Conservation (phyloP, 2,113 vertebrate genomes). For the Cyprinodon brontotheroides region DNA sequence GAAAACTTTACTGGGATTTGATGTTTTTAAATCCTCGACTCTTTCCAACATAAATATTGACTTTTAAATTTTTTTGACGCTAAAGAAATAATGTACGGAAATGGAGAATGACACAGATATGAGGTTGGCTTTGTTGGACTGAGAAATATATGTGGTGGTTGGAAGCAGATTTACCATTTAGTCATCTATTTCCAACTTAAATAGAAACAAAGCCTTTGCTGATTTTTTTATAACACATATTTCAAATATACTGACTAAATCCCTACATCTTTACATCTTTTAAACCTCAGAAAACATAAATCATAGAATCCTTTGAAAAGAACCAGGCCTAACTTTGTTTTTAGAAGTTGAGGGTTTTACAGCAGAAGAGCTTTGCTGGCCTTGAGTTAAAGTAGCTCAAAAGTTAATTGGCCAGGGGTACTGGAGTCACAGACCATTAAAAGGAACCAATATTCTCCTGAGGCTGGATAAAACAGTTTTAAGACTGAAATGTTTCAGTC, state of each 20-base stretch:
- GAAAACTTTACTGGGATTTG: slow-evolving; percentile 51
- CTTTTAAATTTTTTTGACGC: slow-evolving; percentile 25
- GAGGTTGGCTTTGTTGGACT: slow-evolving; percentile 46
- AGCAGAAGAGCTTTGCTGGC: slow-evolving; percentile 88
- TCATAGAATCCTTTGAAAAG: too few relatives aligned
- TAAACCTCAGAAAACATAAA: too few relatives aligned
- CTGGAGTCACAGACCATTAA: slow-evolving; percentile 93
- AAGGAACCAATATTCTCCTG: slow-evolving; percentile 87
- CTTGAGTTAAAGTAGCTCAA: slow-evolving; percentile 83
- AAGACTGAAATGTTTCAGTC: slow-evolving; percentile 44
- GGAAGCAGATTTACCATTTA: neutral
- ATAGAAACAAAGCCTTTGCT: slow-evolving; percentile 20
- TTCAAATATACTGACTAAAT: neutral
- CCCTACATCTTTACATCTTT: slow-evolving; percentile 16
- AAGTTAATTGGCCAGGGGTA: slow-evolving; percentile 95
- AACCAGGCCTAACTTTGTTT: too few relatives aligned
- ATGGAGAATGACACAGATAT: slow-evolving; percentile 23
- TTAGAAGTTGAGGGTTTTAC: slow-evolving; percentile 89
- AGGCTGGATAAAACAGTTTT: slow-evolving; percentile 22
- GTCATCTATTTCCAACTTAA: slow-evolving; percentile 25
- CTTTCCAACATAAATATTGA: slow-evolving; percentile 31
- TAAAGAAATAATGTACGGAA: slow-evolving; percentile 38
- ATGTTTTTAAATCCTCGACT: slow-evolving; percentile 44
- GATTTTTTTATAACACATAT: neutral
- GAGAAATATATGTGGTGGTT: neutral